Evolutionary conservation across 2,888 invertebrate genomes (phyloP).

Genomic region (Nipponacmea schrenckii): DNA sequence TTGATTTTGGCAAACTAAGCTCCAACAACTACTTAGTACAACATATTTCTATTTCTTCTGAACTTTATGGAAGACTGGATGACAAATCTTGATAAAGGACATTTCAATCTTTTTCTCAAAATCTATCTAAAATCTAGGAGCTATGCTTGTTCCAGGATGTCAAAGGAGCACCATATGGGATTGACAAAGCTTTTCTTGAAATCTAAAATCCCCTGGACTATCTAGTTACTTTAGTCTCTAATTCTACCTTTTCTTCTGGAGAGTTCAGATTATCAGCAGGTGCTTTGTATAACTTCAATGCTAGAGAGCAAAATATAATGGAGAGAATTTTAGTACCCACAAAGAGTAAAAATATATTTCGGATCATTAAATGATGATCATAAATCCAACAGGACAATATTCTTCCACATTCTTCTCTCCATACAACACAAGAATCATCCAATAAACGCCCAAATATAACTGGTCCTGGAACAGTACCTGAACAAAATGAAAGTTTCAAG

Average conservation of each 20-base stretch:
- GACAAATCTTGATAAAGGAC: no score
- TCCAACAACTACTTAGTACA: no score
- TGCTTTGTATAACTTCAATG: conserved; percentile 74
- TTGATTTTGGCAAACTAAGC: no score
- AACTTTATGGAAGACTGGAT: no score
- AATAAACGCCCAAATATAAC: conserved; percentile 79
- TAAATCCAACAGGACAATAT: conserved; percentile 78
- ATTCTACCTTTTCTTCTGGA: not conserved
- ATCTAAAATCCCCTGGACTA: no score
- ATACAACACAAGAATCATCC: conserved; percentile 76
- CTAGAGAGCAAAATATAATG: conserved; percentile 72
- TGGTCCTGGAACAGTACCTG: conserved; percentile 74
- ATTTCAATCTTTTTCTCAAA: no score
- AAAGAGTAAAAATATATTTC: conserved; percentile 29
- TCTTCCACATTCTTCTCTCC: conserved; percentile 76
- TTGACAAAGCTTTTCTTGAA: no score
- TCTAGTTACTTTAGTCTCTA: not conserved
- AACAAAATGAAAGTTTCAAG: not conserved
- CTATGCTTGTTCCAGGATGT: no score
- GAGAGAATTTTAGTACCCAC: conserved; percentile 30
- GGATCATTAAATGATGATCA: conserved; percentile 73
- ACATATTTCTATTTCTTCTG: no score
- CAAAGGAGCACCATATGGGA: no score
- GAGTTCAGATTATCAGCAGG: conserved; percentile 17
- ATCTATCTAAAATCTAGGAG: no score